Conservation (phyloP, 1,140 invertebrate genomes). For the Palaemon carinicauda region DNA sequence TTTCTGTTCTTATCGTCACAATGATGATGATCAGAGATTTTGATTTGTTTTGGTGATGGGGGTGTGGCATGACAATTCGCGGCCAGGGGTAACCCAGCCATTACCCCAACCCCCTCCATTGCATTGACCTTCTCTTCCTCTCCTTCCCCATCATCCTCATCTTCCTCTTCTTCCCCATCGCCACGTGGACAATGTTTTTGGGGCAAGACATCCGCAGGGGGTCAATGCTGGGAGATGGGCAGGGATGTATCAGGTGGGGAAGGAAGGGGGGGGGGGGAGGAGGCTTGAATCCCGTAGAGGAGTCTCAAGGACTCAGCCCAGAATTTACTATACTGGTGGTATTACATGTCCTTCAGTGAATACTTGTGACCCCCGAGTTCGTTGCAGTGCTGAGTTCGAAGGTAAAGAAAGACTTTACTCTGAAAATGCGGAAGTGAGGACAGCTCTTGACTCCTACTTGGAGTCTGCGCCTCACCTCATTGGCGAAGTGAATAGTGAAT, state of each 20-base stretch:
- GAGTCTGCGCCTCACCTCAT: not conserved
- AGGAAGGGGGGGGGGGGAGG: not conserved
- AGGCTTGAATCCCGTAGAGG: not conserved
- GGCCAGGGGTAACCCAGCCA: no score
- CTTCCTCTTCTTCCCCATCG: slow-evolving; percentile 10
- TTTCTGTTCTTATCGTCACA: no score
- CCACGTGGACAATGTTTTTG: not conserved
- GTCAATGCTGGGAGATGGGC: not conserved
- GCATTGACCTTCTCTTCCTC: slow-evolving; percentile 5
- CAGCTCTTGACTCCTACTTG: not conserved
- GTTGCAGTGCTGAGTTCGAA: not conserved
- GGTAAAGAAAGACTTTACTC: not conserved
- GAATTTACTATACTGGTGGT: no score
- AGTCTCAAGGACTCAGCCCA: no score
- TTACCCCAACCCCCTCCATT: not conserved
- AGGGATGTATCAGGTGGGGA: not conserved
- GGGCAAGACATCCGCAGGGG: not conserved
- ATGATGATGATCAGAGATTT: no score
- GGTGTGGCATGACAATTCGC: no score
- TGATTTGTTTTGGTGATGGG: no score
- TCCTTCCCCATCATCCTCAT: slow-evolving; percentile 4
- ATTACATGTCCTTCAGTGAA: no score
- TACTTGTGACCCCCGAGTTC: not conserved
- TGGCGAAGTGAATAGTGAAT: not conserved
- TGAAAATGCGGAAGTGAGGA: not conserved